phyloP scores from a whole-genome alignment of 2,888 invertebrate genomes.

The Gastrophysa polygoni region DNA sequence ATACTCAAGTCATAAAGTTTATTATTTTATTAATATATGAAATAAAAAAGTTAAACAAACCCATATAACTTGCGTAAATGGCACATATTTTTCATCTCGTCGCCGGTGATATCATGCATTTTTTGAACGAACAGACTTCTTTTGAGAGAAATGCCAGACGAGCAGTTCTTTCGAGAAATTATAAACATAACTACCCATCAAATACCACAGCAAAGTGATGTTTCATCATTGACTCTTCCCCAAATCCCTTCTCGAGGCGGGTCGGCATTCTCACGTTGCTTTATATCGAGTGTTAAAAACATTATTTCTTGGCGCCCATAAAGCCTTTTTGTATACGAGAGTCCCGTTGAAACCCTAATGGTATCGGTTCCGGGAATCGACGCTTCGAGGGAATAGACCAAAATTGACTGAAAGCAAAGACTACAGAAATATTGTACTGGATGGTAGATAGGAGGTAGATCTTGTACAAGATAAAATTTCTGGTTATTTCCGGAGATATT shows the following conservation, averaged over 20 bases:
- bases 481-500: too few relatives aligned
- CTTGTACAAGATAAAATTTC: too few relatives aligned
- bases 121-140: neutral
- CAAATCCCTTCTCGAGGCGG: neutral
- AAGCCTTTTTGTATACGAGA: neutral
- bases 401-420: neutral
- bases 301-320: neutral
- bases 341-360: neutral
- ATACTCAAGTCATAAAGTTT: neutral
- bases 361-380: neutral
- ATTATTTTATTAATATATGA: neutral
- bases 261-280: neutral
- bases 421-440: too few relatives aligned
- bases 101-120: neutral
- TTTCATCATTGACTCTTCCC: neutral
- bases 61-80: neutral
- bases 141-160: slow-evolving; percentile 19
- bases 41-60: neutral
- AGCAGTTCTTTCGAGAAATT: slow-evolving; percentile 11
- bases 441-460: too few relatives aligned
- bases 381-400: neutral
- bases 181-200: slow-evolving; percentile 15
- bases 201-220: neutral
- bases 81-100: neutral
- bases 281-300: neutral